Evolutionary conservation across 2,888 invertebrate species (phyloP), one percentile per base, ranked within the genome.

Genomic region (Phyllotreta cruciferae): DNA sequence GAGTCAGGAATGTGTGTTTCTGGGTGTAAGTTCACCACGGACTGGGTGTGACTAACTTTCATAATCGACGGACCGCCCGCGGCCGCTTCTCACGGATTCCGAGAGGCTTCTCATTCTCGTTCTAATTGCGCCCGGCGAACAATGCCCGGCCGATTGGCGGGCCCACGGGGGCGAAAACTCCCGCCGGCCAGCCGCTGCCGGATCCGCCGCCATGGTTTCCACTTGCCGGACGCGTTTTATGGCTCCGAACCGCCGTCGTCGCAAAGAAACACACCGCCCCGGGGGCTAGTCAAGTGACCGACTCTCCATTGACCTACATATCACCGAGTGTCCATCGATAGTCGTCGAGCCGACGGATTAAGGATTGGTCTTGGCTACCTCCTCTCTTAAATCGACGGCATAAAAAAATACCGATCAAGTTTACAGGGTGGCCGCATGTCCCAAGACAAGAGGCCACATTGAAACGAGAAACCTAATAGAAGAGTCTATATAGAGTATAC

Each of bases 11-110:
- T 75, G 72, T 73, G 74, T 77, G 77, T 78, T 77, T 75, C 76
- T 77, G 74, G 78, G 77, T 76, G 75, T 71, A 77, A 77, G 76
- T 77, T 77, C 75, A 74, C 65, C 68, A 64, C 55, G 67, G 1
- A 70, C 61, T 71, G 72, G 77, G 75, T 70, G 77, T 74, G 77
- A 72, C 68, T 63, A 24, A 75, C 75, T 77, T 76, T 75, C 75
- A 74, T 73, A 75, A 72, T 74, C 73, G 67, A 64, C 69, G 70
- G 67, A 70, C 56, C 13, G 71, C 73, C 69, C 61, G 56, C 54
- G 68, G 73, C 66, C 42, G 41, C 63, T 71, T 70, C 68, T 63
- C 69, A 70, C 70, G 66, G 68, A 70, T 70, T 68, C 65, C 42
- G 50, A 60, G 55, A 61, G 50, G 52, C 50, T 57, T 61, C 41